These are phyloP conservation scores for Heliconius ismenius DNA, from an alignment of 2,888 invertebrate genomes.

Conservation along the genomic window DNA sequence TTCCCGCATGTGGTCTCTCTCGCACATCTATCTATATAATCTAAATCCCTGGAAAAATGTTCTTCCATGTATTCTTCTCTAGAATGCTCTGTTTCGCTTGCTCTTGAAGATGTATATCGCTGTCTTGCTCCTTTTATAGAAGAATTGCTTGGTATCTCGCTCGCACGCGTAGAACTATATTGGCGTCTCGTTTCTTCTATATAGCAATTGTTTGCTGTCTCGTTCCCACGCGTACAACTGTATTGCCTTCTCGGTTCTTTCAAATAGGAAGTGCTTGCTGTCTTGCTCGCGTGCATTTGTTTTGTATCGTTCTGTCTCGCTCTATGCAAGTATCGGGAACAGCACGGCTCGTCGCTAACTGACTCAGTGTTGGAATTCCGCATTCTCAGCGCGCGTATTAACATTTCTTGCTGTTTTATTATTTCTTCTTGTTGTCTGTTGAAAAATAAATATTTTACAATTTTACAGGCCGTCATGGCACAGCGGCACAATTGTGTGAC, in stretches of 20 bases:
- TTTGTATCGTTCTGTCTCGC: constrained; percentile 44
- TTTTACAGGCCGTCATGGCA: too few species aligned
- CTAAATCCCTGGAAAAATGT: not conserved
- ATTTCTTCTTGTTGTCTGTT: constrained; percentile 59
- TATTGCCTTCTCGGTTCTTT: constrained; percentile 31
- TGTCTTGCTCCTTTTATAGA: constrained; percentile 39
- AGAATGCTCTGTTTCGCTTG: not conserved
- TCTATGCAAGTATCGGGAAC: constrained; percentile 42
- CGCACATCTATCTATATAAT: not conserved
- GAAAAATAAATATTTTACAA: constrained; percentile 25
- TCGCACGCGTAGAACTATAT: constrained; percentile 42
- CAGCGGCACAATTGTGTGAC: too few species aligned
- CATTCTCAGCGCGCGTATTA: constrained; percentile 52
- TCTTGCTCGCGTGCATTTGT: constrained; percentile 43
- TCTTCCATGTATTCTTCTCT: not conserved
- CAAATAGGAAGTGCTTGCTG: constrained; percentile 14
- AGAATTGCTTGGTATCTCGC: constrained; percentile 43
- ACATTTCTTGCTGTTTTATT: constrained; percentile 57
- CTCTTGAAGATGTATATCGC: constrained; percentile 42
- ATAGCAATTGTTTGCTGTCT: constrained; percentile 43
- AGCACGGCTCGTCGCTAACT: constrained; percentile 42
- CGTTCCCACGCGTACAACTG: constrained; percentile 46
- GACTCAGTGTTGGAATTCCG: constrained; percentile 9
- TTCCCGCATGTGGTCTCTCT: constrained; percentile 2
- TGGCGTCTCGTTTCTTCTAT: constrained; percentile 40